Evolutionary conservation across 2,888 invertebrate species (phyloP), one percentile per base, ranked within the genome.

Genomic region (Polylopha cassiicola): DNA sequence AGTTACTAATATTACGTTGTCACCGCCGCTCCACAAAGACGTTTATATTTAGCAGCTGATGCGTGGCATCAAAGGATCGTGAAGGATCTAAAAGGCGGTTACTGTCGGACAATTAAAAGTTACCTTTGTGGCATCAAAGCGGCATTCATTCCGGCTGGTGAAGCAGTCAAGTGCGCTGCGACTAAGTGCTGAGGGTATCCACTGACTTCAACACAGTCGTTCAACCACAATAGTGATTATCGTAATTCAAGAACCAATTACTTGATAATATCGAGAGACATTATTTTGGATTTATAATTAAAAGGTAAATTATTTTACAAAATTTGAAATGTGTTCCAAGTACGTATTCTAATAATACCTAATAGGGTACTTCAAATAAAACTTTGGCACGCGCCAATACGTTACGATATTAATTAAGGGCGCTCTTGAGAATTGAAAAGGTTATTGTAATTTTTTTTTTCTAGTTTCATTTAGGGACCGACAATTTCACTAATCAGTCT

Each of bases 61-160:
- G 61, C 74, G 61, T 64, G 37, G 68, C 58, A 48, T 72, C 74
- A 75, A 75, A 76, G 67, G 57, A 51, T 47, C 45, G 46, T 37
- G 36, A 48, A 49, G 55, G 50, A 52, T 50, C 47, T 48, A 48
- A 41, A 24, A 44, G 45, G 22, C 34, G 28, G 33, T 16, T 28
- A 28, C 41, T 52, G 55, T 49, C 48, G 50, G 47, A 56, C 76
- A 76, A 78, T 78, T 77, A 77, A 73, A 78, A 76, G 65, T 77
- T 73, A 59, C 60, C 55, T 60, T 51, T 50, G 57, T 46, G 37
- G 44, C 53, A 52, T 67, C 70, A 72, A 75, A 73, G 73, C 34
- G 51, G 44, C 42, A 44, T 50, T 73, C 62, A 63, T 64, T 56
- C 52, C 61, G 74, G 69, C 66, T 58, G 47, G 65, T 61, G 57